phyloP scores from a whole-genome alignment of 2,113 vertebrate species.

The Lipophrys pholis region DNA sequence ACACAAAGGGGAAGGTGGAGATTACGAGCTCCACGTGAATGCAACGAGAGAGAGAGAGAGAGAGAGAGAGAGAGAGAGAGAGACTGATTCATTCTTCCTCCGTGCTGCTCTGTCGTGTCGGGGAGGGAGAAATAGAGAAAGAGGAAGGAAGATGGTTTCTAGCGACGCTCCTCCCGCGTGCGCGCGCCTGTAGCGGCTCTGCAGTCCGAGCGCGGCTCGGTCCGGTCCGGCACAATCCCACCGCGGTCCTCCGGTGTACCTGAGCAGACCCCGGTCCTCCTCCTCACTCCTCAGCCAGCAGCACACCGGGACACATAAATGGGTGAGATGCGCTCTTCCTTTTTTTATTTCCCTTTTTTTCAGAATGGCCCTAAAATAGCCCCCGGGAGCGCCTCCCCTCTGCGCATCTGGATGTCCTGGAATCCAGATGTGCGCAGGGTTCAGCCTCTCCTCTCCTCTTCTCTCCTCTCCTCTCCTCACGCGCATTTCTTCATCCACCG shows the following conservation, averaged over 20 bases:
- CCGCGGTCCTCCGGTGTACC: constrained; percentile 16
- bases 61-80: constrained; percentile 37
- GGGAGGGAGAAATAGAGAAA: constrained; percentile 34
- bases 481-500: neutral
- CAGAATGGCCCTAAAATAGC: constrained; percentile 42
- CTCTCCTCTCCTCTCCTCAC: neutral
- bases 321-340: constrained; percentile 64
- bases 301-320: constrained; percentile 76
- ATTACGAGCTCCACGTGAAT: constrained; percentile 61
- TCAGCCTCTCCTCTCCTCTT: constrained; percentile 21
- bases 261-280: constrained; percentile 32
- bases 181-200: constrained; percentile 67
- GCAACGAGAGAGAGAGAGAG: constrained; percentile 43
- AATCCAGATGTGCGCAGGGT: constrained; percentile 70
- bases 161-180: constrained; percentile 72
- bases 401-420: constrained; percentile 71
- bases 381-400: constrained; percentile 8
- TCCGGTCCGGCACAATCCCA: constrained; percentile 49
- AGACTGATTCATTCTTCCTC: constrained; percentile 50
- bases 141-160: constrained; percentile 81
- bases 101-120: constrained; percentile 66
- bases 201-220: constrained; percentile 49
- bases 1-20: neutral
- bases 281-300: constrained; percentile 45
- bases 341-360: neutral